Evolutionary conservation across 1,140 invertebrate genomes (phyloP), one percentile per base, ranked within the genome.

Genomic region (Drosophila pachea): DNA sequence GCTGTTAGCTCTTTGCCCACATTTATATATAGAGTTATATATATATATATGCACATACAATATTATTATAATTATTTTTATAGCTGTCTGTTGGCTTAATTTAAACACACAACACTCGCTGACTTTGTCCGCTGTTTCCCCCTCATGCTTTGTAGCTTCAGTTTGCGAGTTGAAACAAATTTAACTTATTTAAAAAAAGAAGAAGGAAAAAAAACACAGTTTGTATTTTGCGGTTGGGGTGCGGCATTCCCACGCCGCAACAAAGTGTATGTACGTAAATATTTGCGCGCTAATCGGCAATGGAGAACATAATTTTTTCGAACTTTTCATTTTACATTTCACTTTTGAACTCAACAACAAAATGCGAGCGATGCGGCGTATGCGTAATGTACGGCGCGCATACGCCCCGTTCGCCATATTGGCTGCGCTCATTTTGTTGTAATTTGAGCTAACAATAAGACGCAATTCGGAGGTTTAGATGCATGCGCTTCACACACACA

Each of bases 171-270:
- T 79, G 55, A 73, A 79, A 84, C 76, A 84, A 79, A 84, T 83
- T 45, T 78, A 84, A 82, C 71, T 82, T 71, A 71, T 49, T 67
- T 36, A 45, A 75, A 82, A 81, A 61, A 50, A 12, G 12, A 14
- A 43, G 12, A 43, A 14, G 9, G 29, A 22, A 31, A 71, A 53
- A 52, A 9, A 31, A 49, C 29, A 16, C 70, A 67, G 55, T 42
- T 43, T 63, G 59, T 62, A 32, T 40, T 58, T 45, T 58, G 47
- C 45, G 42, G 54, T 55, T 76, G 69, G 81, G 76, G 79, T 60
- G 79, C 71, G 76, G 68, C 76, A 55, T 83, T 83, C 79, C 76
- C 79, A 83, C 79, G 79, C 54, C 73, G 40, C 49, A 49, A 52
- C 7, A 12, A 14, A 12, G 16, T 48, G 14, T 40, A 43, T 43